Base-by-base conservation (phyloP, 1,140 invertebrate species). In the Pantala flavescens region DNA sequence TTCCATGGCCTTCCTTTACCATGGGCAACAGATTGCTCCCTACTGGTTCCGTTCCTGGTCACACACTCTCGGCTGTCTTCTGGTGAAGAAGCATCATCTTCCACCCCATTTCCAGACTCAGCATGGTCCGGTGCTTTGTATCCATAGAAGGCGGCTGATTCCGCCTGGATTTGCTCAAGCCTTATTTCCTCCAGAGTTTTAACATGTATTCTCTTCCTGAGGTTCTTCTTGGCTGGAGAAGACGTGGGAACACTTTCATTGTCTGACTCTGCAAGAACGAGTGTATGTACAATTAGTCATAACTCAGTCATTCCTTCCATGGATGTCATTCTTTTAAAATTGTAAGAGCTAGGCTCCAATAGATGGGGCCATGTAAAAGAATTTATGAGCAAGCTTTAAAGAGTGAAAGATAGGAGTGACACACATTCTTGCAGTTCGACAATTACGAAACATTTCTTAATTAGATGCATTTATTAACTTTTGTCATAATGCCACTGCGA, bases 221-320 rank as follows among this genome's bases (percentile, higher is more conserved):
- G 73, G 72, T 77, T 77, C 73, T 77, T 79, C 81, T 88, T 89
- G 24, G 82, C 84, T 28, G 88, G 87, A 24, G 88, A 87, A 21
- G 81, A 81, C n/a, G 85, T 84, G 16, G 87, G 85, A 76, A 84
- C 84, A 78, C 87, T 88, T 84, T 90, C 88, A 81, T 85, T 88
- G 84, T 90, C 88, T 77, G 89, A 90, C 80, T 90, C 89, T 90
- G 88, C 84, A 89, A 89, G 84, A 88, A 89, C 84, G 71, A 72
- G 49, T 63, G 49, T 63, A 63, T 12, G 49, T 63, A 63, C 49
- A 63, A 63, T 63, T 63, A 63, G 49, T 63, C n/a, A 63, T 19
- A 63, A 63, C 49, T 63, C n/a, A 36, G 28, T 36, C 28, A 36
- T 36, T 36, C 28, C 28, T 36, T 36, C 28, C 28, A 36, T 36